These are phyloP conservation scores for Pelmatolapia mariae DNA, from an alignment of 2,113 vertebrate genomes.

Conservation along the genomic window DNA sequence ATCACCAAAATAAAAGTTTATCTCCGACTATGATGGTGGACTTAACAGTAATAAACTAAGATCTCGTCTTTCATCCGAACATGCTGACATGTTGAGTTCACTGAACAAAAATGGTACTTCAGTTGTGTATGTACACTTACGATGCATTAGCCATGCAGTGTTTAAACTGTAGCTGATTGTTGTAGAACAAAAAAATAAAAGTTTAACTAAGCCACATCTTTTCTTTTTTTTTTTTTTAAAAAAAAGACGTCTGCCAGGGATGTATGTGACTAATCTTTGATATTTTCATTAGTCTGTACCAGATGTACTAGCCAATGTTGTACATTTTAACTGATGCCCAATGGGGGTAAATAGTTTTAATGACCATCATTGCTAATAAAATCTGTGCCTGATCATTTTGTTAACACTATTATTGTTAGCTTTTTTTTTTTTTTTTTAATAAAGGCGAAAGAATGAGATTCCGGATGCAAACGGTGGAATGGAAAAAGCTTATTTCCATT, in stretches of 20 bases:
- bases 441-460: background rate
- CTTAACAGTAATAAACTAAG: background rate
- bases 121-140: background rate
- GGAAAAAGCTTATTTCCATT: background rate
- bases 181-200: background rate
- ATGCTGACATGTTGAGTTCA: background rate
- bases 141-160: background rate
- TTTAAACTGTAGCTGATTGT: background rate
- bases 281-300: background rate
- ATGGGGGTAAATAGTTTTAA: background rate
- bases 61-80: background rate
- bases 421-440: background rate
- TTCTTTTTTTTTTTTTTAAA: accelerated
- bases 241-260: background rate
- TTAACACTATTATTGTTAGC: background rate
- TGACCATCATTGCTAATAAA: background rate
- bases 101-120: background rate
- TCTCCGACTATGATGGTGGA: background rate
- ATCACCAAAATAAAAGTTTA: background rate
- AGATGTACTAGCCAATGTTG: background rate
- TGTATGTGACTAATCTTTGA: background rate
- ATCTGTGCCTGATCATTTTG: background rate
- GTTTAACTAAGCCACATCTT: background rate
- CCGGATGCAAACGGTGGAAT: background rate
- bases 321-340: background rate